A percentile compares a stretch with the other conserved stretches of the same genome.
Evolutionary conservation across 2,113 vertebrate genomes (phyloP).

Genomic region (Ameiurus melas): DNA sequence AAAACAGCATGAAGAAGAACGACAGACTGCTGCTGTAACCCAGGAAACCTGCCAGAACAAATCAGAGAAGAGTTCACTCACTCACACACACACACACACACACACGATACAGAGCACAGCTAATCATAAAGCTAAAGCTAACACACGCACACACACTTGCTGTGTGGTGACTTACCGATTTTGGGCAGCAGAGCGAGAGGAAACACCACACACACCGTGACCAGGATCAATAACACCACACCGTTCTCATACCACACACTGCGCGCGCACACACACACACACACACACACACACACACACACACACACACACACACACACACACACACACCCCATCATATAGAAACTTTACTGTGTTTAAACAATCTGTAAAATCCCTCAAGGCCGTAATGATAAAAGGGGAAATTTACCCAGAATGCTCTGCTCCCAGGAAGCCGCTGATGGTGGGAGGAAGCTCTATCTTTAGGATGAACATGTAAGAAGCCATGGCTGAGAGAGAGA

Average conservation of each 20-base stretch:
- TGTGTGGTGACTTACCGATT: constrained; percentile 79
- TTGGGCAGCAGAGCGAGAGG: constrained; percentile 88
- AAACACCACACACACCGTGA: constrained; percentile 81
- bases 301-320: not conserved
- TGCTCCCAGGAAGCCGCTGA: constrained; percentile 76
- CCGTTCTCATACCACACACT: constrained; percentile 89
- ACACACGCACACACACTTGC: not conserved
- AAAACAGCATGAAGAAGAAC: constrained; percentile 92
- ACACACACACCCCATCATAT: not conserved
- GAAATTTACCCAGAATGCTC: constrained; percentile 78
- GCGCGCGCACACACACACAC: not conserved
- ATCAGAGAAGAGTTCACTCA: constrained; percentile 64
- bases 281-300: not conserved
- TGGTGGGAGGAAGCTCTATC: constrained; percentile 87
- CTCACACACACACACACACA: not conserved
- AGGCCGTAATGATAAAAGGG: not conserved
- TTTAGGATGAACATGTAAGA: constrained; percentile 95
- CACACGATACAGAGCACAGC: not conserved
- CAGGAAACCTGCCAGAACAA: constrained; percentile 89
- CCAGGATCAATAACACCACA: constrained; percentile 78
- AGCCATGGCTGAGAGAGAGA: constrained; percentile 85
- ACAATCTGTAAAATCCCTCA: not conserved
- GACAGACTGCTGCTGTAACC: constrained; percentile 94
- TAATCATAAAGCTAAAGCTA: not conserved
- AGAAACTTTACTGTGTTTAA: not conserved